phyloP scores from a whole-genome alignment of 2,797 vertebrate species.

The Enteromius unitaeniatus region DNA sequence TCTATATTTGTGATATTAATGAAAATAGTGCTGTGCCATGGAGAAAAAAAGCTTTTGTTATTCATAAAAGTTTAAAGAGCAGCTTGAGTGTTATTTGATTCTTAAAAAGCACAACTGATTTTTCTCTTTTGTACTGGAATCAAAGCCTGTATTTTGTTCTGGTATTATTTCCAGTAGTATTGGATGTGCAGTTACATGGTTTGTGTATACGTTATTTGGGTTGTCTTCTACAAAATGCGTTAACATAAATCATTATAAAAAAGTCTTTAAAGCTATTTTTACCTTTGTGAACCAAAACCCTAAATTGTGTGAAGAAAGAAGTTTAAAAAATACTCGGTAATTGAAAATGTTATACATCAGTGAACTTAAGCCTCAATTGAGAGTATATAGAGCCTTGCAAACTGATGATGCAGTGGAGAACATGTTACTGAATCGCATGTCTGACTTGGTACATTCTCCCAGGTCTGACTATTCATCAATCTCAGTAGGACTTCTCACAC shows the following conservation, averaged over 20 bases:
- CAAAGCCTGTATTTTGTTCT: conserved; percentile 38
- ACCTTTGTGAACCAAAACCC: not conserved
- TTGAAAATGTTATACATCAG: not conserved
- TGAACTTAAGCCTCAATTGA: not conserved
- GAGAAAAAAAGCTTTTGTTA: conserved; percentile 41
- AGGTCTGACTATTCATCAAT: conserved; percentile 38
- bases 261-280: not conserved
- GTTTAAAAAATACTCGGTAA: not conserved
- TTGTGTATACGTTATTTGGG: conserved; percentile 31
- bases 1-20: conserved; percentile 51
- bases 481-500: conserved; percentile 30
- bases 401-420: conserved; percentile 19
- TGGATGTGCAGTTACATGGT: conserved; percentile 39
- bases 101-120: conserved; percentile 59
- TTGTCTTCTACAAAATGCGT: conserved; percentile 11
- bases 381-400: conserved; percentile 17
- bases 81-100: conserved; percentile 49
- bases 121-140: conserved; percentile 65
- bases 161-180: conserved; percentile 38
- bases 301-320: not conserved
- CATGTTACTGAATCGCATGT: conserved; percentile 34
- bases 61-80: conserved; percentile 47
- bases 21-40: conserved; percentile 58
- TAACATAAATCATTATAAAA: not conserved
- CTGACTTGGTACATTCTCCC: conserved; percentile 50